Evolutionary conservation across 2,888 invertebrate species (phyloP).

Genomic region (Omphaloscelis lunosa): DNA sequence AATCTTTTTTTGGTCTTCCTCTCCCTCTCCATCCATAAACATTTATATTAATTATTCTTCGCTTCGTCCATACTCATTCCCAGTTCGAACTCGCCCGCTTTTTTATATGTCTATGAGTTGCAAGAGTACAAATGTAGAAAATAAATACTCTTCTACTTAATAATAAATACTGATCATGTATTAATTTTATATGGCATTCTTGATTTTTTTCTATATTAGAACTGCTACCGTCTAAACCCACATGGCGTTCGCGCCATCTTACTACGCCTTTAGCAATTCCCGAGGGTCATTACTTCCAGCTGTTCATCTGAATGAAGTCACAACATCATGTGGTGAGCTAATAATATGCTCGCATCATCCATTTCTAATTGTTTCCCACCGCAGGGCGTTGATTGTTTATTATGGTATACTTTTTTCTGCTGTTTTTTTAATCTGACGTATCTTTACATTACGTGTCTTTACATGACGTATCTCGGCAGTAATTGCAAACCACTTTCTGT

Average conservation of each 20-base stretch:
- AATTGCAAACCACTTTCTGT: conserved; percentile 41
- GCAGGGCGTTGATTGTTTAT: conserved; percentile 32
- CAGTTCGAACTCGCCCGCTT: too few species aligned
- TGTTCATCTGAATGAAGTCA: conserved; percentile 5
- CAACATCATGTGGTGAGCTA: conserved; percentile 2
- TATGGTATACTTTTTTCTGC: conserved; percentile 13
- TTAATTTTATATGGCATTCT: too few species aligned
- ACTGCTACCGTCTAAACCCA: not conserved
- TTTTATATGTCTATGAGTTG: too few species aligned
- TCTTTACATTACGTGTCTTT: conserved; percentile 26
- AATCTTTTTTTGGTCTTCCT: not conserved
- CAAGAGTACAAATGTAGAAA: too few species aligned
- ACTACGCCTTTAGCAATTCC: not conserved
- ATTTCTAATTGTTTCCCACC: conserved; percentile 24
- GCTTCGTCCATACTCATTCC: too few species aligned
- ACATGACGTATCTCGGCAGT: not conserved
- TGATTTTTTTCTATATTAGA: not conserved
- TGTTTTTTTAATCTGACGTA: conserved; percentile 16
- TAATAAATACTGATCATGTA: too few species aligned
- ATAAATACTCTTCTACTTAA: too few species aligned
- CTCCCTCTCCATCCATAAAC: not conserved
- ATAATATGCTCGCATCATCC: not conserved
- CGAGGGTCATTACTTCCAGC: not conserved
- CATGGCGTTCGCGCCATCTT: not conserved
- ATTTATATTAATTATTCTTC: not conserved